Evolutionary conservation across 2,113 vertebrate species (phyloP), one percentile per base, ranked within the genome.

Genomic region (Brachyistius frenatus): DNA sequence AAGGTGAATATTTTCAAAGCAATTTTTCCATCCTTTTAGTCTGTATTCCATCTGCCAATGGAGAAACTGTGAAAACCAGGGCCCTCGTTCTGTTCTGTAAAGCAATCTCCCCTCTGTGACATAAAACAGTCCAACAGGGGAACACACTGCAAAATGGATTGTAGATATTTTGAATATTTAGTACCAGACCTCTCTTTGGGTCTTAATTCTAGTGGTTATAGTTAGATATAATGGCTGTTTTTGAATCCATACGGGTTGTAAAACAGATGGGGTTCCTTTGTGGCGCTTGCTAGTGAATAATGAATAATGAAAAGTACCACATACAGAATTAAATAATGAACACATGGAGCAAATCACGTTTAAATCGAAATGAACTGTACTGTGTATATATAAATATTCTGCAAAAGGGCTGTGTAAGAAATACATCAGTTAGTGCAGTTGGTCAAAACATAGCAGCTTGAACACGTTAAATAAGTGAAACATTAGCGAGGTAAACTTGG

Each of bases 61-160:
- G 33, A 73, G 39, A 50, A 64, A 63, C 55, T 61, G 54, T 66
- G 67, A 64, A 68, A 67, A 73, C 6, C 23, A 68, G 57, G 31
- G 41, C n/a, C 35, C 72, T 39, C 16, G 3, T 23, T 15, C 7
- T 1, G 1, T 69, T 35, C 11, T 67, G 31, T n/a, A 60, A 30
- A n/a, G 23, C 61, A 41, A 10, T 9, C 35, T 66, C 39, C n/a
- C 23, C 9, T 39, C 5, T 55, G 63, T 47, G 56, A 23, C 16
- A 32, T 32, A 44, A 54, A 63, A 31, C 11, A 8, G 3, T 2
- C 30, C 36, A 0, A 7, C 44, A 55, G 31, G 47, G n/a, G 44
- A 33, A 39, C 13, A 49, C 0, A 6, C 5, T 71, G 10, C 7
- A 41, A 73, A 53, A 41, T 37, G 14, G 62, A 9, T 33, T 5